These are phyloP conservation scores for Crotalus horridus DNA, from an alignment of 2,113 vertebrate genomes.

Conservation along the genomic window DNA sequence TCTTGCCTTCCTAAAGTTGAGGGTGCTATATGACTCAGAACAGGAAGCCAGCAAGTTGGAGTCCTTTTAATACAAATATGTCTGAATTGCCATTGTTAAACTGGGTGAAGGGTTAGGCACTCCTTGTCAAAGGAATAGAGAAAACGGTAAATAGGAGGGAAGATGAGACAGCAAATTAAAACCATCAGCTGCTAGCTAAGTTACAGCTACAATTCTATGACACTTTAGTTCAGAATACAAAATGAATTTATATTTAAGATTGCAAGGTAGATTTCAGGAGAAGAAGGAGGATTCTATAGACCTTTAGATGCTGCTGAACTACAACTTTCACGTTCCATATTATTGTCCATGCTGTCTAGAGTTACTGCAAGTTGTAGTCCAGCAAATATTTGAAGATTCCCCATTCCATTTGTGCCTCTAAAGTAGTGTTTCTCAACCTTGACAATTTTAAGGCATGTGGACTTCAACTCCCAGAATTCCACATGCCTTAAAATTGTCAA, in stretches of 20 bases:
- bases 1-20: no score
- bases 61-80: not conserved
- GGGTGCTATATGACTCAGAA: not conserved
- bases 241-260: not conserved
- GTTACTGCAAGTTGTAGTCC: not conserved
- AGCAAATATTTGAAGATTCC: not conserved
- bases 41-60: not conserved
- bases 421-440: no score
- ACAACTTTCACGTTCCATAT: not conserved
- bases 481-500: no score
- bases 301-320: not conserved
- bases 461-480: no score
- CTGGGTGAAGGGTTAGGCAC: not conserved
- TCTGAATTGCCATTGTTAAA: not conserved
- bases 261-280: not conserved
- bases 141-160: not conserved
- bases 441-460: no score
- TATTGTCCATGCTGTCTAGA: not conserved
- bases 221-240: not conserved
- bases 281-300: not conserved
- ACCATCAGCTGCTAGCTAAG: not conserved
- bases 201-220: not conserved
- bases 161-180: not conserved
- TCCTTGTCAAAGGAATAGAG: not conserved
- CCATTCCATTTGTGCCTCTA: not conserved